Evolutionary conservation across 2,113 vertebrate genomes (phyloP), one percentile per base, ranked within the genome.

Genomic region (Pseudolaguvia tuberculata): DNA sequence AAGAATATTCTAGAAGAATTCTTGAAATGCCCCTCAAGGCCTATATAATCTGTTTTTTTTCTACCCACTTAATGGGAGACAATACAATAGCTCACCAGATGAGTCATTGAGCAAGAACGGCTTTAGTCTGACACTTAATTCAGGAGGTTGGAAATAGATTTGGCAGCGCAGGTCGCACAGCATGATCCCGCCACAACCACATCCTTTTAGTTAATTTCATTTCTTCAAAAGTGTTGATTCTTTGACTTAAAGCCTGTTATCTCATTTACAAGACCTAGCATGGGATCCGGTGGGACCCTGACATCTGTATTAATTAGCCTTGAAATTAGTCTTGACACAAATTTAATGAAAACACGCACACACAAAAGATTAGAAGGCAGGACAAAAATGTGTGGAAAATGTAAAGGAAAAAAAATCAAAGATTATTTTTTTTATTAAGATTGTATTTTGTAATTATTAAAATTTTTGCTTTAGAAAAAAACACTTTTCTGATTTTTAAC

Each of bases 201-300:
- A 70, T 81, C 77, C 80, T 76, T 81, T 81, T 70, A 81, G 62
- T 65, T 79, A 79, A 81, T 79, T 77, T 79, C 65, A 70, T 78
- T 74, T 78, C 71, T 89, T 89, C 88, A 86, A 83, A 85, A 83
- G 85, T 76, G 73, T 85, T 87, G 88, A 90, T 91, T 89, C 89
- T 89, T 88, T 83, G 76, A 88, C 85, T 42, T 87, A 89, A 91
- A 91, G 87, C 90, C 86, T 89, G 89, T 91, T 91, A 91, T 90
- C 88, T 91, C 86, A 85, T 90, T 86, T 88, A 89, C 85, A 80
- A 80, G 84, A 84, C 80, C 77, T 76, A 70, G 78, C 86, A 89
- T 86, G 86, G 87, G 89, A 89, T 88, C 85, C 68, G 84, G 88
- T 89, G 87, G 87, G 87, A 85, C 83, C 84, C 86, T 90, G 89